Evolutionary conservation across 2,888 invertebrate genomes (phyloP).

Genomic region (Pilophorus perplexus): DNA sequence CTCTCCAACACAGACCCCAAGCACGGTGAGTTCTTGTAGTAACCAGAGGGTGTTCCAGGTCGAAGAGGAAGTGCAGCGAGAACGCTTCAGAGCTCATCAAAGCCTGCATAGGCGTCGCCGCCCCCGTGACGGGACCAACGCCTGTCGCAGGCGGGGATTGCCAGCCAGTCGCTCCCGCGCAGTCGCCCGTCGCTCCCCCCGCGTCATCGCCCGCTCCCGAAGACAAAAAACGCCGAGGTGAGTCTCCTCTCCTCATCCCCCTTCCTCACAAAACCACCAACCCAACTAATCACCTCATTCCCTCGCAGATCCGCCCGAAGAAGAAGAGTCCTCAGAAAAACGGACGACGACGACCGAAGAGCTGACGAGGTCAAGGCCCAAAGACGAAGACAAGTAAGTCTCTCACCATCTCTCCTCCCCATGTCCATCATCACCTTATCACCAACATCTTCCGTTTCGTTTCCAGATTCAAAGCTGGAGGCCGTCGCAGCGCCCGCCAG

Average conservation of each 20-base stretch:
- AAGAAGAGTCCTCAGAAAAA: constrained; percentile 31
- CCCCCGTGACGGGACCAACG: neutral
- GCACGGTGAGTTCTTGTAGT: no score
- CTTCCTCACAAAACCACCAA: neutral
- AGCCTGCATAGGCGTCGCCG: constrained; percentile 55
- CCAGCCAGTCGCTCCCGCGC: neutral
- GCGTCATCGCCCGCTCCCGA: neutral
- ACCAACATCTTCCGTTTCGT: no score
- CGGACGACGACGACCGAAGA: constrained; percentile 20
- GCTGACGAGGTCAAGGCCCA: constrained; percentile 28
- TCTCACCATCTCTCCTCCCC: no score
- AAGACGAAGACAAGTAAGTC: constrained; percentile 58
- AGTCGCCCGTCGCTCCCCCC: neutral
- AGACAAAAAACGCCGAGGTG: constrained; percentile 30
- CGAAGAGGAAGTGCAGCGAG: constrained; percentile 62
- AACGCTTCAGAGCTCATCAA: constrained; percentile 62
- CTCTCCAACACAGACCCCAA: no score
- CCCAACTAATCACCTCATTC: neutral
- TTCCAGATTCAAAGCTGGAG: constrained; percentile 25
- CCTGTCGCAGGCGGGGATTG: neutral
- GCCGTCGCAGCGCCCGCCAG: constrained; percentile 23
- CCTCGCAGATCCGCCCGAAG: constrained; percentile 12
- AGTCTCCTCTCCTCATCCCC: neutral
- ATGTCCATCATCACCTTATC: no score
- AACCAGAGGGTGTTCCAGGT: no score